phyloP scores from a whole-genome alignment of 2,113 vertebrate genomes.

The Salvelinus sp. region DNA sequence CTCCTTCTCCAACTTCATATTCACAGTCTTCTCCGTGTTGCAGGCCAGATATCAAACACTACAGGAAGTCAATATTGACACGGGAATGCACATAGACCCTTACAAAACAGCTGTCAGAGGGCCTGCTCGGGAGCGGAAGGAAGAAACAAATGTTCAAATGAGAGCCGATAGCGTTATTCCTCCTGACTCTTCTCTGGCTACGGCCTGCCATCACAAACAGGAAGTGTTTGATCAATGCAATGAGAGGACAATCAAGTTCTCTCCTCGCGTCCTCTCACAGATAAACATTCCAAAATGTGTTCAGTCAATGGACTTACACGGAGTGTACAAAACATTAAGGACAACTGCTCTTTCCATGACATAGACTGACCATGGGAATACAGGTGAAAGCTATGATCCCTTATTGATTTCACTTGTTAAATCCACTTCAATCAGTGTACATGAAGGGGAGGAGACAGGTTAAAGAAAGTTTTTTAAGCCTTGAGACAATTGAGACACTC shows the following conservation, averaged over 20 bases:
- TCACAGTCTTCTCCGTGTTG: conserved; percentile 30
- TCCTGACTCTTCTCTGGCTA: neutral
- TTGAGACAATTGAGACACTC: no score
- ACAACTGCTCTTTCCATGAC: no score
- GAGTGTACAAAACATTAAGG: no score
- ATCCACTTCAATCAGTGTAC: no score
- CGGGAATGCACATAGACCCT: conserved; percentile 20
- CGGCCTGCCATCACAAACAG: conserved; percentile 8
- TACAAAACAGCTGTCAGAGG: conserved; percentile 14
- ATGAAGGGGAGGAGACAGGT: no score
- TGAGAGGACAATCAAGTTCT: conserved; percentile 17
- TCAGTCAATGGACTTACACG: neutral
- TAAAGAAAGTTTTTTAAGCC: no score
- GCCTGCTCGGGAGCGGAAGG: neutral
- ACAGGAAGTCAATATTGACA: conserved; percentile 48
- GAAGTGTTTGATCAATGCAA: conserved; percentile 38
- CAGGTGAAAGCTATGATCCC: no score
- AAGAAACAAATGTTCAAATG: conserved; percentile 32
- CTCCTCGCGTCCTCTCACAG: neutral
- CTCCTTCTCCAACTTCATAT: conserved; percentile 22
- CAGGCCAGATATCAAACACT: conserved; percentile 6
- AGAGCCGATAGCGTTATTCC: conserved; percentile 21
- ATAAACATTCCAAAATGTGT: neutral
- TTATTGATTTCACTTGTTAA: no score
- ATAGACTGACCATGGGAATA: no score